Evolutionary conservation across 2,113 vertebrate genomes (phyloP), one percentile per base, ranked within the genome.

Genomic region (Gopherus flavomarginatus): DNA sequence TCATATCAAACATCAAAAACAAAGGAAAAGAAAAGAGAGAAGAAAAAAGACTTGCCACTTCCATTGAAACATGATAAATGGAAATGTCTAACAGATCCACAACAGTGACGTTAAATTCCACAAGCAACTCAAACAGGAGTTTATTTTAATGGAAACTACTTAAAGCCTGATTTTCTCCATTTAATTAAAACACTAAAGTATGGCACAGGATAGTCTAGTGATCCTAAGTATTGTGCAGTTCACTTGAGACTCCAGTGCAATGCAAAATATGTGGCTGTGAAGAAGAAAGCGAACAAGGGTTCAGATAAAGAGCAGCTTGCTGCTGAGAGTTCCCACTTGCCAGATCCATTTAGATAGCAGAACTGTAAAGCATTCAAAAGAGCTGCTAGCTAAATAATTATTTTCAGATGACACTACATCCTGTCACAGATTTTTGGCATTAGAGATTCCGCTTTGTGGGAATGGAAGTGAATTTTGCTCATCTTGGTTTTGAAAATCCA

Each of bases 401-500:
- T 54, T 81, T 85, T 85, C 85, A 77, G 57, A 83, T 21, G 14
- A 59, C 56, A 31, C 21, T 52, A 17, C 49, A 80, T 29, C 47
- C 8, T 81, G 77, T 26, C 24, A 79, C 4, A 94, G 88, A 94
- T 77, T 81, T 7, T 21, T 10, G 35, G 44, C 57, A 57, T 50
- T 84, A 87, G 49, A 88, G 86, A n/a, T 95, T 95, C 65, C 35
- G 6, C 86, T 96, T 62, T 89, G n/a, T 7, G 75, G 94, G 69
- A 6, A 72, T 89, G 79, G 88, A 88, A 88, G 83, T 62, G 38
- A 83, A 85, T 82, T 93, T 31, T 92, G 84, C 42, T 88, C 44
- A 91, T 88, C 47, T 87, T 27, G 81, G 56, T 91, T 29, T 22
- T 77, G 53, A 95, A 96, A 95, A 89, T 85, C 50, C 86, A 95